Evolutionary conservation across 2,797 vertebrate genomes (phyloP), one percentile per base, ranked within the genome.

Genomic region (Staurois parvus): DNA sequence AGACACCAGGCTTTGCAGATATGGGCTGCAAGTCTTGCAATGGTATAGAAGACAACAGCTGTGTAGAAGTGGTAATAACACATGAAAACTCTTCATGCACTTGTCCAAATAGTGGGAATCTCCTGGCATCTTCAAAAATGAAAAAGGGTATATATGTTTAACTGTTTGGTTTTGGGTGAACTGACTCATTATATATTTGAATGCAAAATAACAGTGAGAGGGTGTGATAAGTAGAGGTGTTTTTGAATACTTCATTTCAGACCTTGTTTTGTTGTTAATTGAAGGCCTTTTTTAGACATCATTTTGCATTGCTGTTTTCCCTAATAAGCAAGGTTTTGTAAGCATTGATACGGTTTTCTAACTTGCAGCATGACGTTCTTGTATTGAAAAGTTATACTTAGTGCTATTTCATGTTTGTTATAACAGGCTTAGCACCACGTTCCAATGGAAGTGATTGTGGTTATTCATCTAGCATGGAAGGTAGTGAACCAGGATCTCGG

Each of bases 391-490:
- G 21, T 4, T 24, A 24, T n/a, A 9, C 19, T 24, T 24, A 4
- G n/a, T 59, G 11, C 21, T 59, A 9, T 59, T 24, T 59, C 11
- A 6, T 24, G 21, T 59, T 59, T 90, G 83, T 85, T 8, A 45
- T 81, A 88, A 66, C 92, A 98, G 97, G 96, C 88, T 92, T 96
- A 88, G 94, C 96, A 74, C 93, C 96, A 10, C 96, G 94, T 89
- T 96, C 96, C 94, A 97, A 96, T 7, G 94, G 94, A 52, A 99
- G 98, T 30, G 98, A 99, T 87, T 99, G 94, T 3, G 98, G 98
- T 89, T 99, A 99, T 88, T 99, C 97, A 4, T 99, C 98, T 73
- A 98, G 98, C 91, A 96, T 98, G 94, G 97, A 99, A 90, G 96
- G 97, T 91, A 99, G 98, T 24, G 97, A 99, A 89, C 95, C 89